These are phyloP conservation scores for Alouatta caraya DNA, from an alignment of 2,797 vertebrate species.

Conservation along the genomic window DNA sequence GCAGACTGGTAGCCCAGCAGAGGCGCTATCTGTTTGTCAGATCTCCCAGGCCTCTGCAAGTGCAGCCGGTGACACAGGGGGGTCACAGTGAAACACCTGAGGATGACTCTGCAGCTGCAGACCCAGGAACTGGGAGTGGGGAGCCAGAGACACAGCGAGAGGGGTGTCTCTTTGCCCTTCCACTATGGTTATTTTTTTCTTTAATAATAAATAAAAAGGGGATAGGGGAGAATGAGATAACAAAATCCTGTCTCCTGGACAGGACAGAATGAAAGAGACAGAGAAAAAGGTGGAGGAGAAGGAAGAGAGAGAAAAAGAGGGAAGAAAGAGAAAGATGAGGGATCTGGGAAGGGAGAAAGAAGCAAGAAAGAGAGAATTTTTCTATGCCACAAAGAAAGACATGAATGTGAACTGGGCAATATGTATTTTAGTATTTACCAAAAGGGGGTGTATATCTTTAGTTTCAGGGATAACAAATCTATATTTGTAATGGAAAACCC, in stretches of 20 bases:
- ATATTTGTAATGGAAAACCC: background rate
- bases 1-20: background rate
- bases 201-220: background rate
- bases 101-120: background rate
- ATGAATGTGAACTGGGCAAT: background rate
- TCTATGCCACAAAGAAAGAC: background rate
- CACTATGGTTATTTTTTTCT: background rate
- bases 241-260: background rate
- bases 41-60: background rate
- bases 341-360: background rate
- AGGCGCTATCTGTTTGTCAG: background rate
- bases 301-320: background rate
- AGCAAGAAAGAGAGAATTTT: background rate
- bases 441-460: background rate
- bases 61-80: background rate
- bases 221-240: background rate
- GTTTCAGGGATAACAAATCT: background rate
- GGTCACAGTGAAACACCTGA: background rate
- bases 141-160: fast-evolving
- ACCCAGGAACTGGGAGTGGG: background rate
- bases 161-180: background rate
- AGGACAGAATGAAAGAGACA: background rate
- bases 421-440: background rate
- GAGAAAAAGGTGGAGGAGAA: background rate
- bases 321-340: background rate